A percentile compares a stretch with the other conserved stretches of the same genome.
These are phyloP conservation scores for Tachina lurida DNA, from an alignment of 2,888 invertebrate species.

Conservation along the genomic window DNA sequence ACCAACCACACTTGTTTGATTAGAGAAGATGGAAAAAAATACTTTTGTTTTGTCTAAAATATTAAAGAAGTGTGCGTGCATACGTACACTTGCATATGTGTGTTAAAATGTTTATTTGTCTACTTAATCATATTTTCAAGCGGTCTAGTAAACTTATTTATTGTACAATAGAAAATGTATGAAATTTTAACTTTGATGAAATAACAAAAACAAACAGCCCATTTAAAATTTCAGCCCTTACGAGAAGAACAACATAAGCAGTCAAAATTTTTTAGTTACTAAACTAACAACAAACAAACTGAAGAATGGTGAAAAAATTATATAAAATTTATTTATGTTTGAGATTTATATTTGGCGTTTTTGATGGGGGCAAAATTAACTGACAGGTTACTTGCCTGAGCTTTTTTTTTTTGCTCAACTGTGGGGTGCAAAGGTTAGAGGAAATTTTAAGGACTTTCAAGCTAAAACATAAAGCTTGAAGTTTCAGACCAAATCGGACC, in stretches of 20 bases:
- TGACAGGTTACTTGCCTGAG: not conserved
- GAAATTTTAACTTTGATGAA: slow-evolving; percentile 61
- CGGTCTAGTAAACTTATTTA: slow-evolving; percentile 48
- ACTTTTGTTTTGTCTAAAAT: slow-evolving; percentile 18
- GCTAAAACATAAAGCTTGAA: no score
- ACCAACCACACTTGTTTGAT: slow-evolving; percentile 33
- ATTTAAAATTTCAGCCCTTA: slow-evolving; percentile 15
- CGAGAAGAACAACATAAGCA: not conserved
- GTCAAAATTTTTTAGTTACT: slow-evolving; percentile 12
- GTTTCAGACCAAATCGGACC: no score
- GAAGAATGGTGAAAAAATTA: slow-evolving; percentile 9
- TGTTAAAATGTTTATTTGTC: slow-evolving; percentile 54
- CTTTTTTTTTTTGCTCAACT: not conserved
- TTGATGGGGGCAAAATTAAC: slow-evolving; percentile 1
- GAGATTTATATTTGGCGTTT: slow-evolving; percentile 24
- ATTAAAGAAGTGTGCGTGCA: not conserved
- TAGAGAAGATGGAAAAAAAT: slow-evolving; percentile 15
- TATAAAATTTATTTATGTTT: slow-evolving; percentile 18
- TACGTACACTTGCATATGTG: no score
- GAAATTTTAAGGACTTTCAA: no score
- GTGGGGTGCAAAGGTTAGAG: not conserved
- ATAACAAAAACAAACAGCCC: slow-evolving; percentile 43
- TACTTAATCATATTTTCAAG: slow-evolving; percentile 68
- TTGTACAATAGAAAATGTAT: slow-evolving; percentile 35
- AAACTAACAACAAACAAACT: slow-evolving; percentile 4